A percentile compares a stretch with the other conserved stretches of the same genome.
Evolutionary conservation across 2,797 vertebrate genomes (phyloP).

Genomic region (Valencia hispanica): DNA sequence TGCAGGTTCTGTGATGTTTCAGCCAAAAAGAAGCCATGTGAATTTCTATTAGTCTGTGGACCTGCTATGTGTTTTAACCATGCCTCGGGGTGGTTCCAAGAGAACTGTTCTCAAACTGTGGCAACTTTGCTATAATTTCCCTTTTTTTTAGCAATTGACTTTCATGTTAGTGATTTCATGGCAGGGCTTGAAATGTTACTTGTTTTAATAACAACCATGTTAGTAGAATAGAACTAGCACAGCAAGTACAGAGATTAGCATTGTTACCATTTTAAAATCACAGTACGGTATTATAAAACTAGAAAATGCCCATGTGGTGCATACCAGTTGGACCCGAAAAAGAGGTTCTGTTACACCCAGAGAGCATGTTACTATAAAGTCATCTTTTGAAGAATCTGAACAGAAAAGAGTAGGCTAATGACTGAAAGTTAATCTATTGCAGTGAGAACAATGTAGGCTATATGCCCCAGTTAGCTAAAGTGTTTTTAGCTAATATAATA

Average conservation of each 20-base stretch:
- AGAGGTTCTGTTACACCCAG: too few species aligned
- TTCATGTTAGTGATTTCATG: not conserved
- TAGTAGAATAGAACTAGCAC: not conserved
- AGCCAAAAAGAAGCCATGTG: constrained; percentile 5
- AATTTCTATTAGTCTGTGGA: not conserved
- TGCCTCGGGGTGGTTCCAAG: not conserved
- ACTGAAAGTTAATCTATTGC: too few species aligned
- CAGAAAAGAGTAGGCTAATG: too few species aligned
- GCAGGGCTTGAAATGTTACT: not conserved
- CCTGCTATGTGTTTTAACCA: not conserved
- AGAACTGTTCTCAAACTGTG: not conserved
- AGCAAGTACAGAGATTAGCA: not conserved
- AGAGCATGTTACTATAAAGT: too few species aligned
- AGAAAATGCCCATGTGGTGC: too few species aligned
- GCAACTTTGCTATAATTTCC: not conserved
- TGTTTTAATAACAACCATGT: not conserved
- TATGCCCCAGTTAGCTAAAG: too few species aligned
- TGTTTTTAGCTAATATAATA: too few species aligned
- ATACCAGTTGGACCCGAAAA: too few species aligned
- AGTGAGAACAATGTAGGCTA: too few species aligned
- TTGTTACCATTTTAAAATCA: not conserved
- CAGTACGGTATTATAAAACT: not conserved
- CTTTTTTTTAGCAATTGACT: not conserved
- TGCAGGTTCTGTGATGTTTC: constrained; percentile 26
- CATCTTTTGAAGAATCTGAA: too few species aligned